phyloP scores from a whole-genome alignment of 2,113 vertebrate genomes.

The Archilochus colubris region DNA sequence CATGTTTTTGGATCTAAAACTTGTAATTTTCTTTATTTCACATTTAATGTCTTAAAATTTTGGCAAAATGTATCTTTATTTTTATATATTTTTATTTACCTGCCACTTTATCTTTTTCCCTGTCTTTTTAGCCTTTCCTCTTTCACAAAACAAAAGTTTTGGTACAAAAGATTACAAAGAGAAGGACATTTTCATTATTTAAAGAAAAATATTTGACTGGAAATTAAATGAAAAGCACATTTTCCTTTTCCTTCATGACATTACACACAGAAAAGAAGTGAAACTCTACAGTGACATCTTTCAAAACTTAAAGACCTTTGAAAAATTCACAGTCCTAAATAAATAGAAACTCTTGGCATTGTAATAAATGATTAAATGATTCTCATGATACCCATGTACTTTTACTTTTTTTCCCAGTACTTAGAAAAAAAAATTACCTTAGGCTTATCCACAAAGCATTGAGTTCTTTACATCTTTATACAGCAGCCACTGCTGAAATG shows the following conservation, averaged over 20 bases:
- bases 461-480: background rate
- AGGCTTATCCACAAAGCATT: background rate
- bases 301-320: background rate
- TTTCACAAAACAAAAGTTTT: background rate
- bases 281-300: background rate
- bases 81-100: background rate
- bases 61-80: background rate
- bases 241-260: background rate
- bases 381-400: background rate
- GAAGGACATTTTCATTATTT: background rate
- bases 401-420: background rate
- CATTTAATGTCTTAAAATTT: background rate
- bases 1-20: background rate
- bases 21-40: background rate
- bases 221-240: background rate
- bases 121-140: background rate
- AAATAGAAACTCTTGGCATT: background rate
- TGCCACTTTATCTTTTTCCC: background rate
- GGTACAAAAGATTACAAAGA: background rate
- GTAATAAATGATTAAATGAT: background rate
- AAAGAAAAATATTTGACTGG: background rate
- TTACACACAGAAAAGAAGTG: background rate
- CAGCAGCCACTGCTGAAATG: background rate
- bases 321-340: background rate
- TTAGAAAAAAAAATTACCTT: background rate